Base-by-base conservation (phyloP, 2,888 invertebrate genomes). In the Drosophila nr. perissopoda region DNA sequence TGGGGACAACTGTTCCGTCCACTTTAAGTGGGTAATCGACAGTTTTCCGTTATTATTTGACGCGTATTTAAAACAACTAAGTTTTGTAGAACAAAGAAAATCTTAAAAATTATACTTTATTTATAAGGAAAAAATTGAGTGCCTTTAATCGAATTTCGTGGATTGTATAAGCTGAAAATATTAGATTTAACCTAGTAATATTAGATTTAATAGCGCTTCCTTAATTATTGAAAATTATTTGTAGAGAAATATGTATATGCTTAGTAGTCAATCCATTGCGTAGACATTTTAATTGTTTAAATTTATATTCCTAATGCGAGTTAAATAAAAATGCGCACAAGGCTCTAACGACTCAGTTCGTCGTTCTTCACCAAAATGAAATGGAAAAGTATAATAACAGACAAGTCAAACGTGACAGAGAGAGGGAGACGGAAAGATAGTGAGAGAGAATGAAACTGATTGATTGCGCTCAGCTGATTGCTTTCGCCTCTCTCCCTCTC, bases 391-490 rank as follows among this genome's bases (percentile, higher is more conserved):
- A 21, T 27, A 56, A 53, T 36, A 56, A 66, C 13, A 61, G 34
- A 18, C 33, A 46, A 49, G 34, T 29, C 13, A 60, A 51, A 34
- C 27, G 54, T 33, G 13, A n/a, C 8, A 56, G 46, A 18, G 27
- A 27, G 36, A 46, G 25, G 4, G 7, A 4, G 21, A 7, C 11
- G 33, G n/a, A 42, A 1, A n/a, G 21, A 21, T 21, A 42, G 21
- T 7, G 46, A 46, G 46, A 46, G 16, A 46, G 34, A 57, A 29
- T 53, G 21, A n/a, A 49, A 27, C 29, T 70, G 10, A 56, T 70
- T 66, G 36, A 68, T 66, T 61, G 42, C 48, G 57, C 40, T 69
- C 70, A 82, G 74, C 71, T 73, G 61, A 82, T 70, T 69, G 51
- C 34, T 49, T 57, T 65, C 57, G 31, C n/a, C 36, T 49, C 54